Evolutionary conservation across 2,888 invertebrate species (phyloP).

Genomic region (Calephelis perditalis): DNA sequence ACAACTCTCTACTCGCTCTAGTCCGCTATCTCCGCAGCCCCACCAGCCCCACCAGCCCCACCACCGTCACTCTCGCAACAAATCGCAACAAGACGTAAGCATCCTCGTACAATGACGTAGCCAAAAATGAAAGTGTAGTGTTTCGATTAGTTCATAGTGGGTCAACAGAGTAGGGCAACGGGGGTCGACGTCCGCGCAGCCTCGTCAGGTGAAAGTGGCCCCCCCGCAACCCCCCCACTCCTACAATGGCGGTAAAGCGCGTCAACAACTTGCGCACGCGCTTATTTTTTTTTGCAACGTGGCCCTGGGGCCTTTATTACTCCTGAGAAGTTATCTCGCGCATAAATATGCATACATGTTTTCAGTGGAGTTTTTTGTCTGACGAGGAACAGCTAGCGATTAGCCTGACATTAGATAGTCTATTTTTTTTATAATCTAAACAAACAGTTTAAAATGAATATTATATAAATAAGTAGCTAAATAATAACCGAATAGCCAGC

Average conservation of each 20-base stretch:
- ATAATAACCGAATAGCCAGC: not conserved
- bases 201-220: constrained; percentile 74
- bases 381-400: too few relatives aligned
- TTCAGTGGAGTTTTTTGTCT: too few relatives aligned
- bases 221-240: constrained; percentile 47
- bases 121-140: constrained; percentile 74
- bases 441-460: too few relatives aligned
- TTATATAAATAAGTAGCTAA: too few relatives aligned
- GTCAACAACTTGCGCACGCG: constrained; percentile 65
- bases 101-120: constrained; percentile 65
- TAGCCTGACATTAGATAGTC: too few relatives aligned
- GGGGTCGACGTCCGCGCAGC: constrained; percentile 76
- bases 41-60: constrained; percentile 34
- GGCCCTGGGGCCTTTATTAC: constrained; percentile 75
- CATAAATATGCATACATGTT: too few relatives aligned
- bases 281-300: constrained; percentile 73
- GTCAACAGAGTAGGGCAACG: constrained; percentile 74
- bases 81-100: constrained; percentile 45
- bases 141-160: constrained; percentile 67
- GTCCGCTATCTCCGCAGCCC: constrained; percentile 44
- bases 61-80: constrained; percentile 33
- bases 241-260: constrained; percentile 51
- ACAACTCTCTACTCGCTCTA: constrained; percentile 55
- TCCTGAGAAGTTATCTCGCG: constrained; percentile 60
- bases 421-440: too few relatives aligned